Evolutionary conservation across 2,888 invertebrate species (phyloP), one percentile per base, ranked within the genome.

Genomic region (Meteorus colon): DNA sequence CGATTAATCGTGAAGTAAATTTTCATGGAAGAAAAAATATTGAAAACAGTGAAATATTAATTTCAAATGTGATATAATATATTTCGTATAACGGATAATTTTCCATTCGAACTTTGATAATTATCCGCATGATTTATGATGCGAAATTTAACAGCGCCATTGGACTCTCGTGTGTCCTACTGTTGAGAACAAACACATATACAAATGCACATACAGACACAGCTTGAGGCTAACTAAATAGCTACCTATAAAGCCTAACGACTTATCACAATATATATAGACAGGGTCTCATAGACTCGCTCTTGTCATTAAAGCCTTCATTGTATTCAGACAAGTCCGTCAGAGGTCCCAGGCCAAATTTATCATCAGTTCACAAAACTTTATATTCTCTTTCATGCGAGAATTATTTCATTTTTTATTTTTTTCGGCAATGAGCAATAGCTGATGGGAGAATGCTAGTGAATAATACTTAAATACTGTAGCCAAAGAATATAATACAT

Each of bases 251-350:
- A 37, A 77, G 77, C 80, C 82, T 84, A 84, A 85, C 84, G 83
- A 84, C 84, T 81, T 81, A 83, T 83, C 80, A 78, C 79, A 79
- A 77, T 80, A 75, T 78, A 77, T 41, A 65, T 78, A 80, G 78
- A 77, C 80, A 77, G 79, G 76, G 76, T 68, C 62, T 60, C 74
- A 66, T 69, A 63, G 73, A 55, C 63, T 51, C 77, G 73, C 55
- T 76, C 67, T 79, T 80, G 78, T 80, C 78, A 76, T 80, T 76
- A 76, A 77, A 78, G 75, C 78, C 79, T 74, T 81, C 75, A 81
- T 79, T 79, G 78, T 81, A 65, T 76, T 62, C 63, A 55, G 19
- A 48, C 77, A 79, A 67, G 78, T 78, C 79, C 76, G 68, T 69
- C 74, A 75, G 67, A 73, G 76, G 78, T 79, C 78, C 73, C 45